These are phyloP conservation scores for Diglossa cyanea DNA, from an alignment of 2,797 vertebrate genomes.

Conservation along the genomic window DNA sequence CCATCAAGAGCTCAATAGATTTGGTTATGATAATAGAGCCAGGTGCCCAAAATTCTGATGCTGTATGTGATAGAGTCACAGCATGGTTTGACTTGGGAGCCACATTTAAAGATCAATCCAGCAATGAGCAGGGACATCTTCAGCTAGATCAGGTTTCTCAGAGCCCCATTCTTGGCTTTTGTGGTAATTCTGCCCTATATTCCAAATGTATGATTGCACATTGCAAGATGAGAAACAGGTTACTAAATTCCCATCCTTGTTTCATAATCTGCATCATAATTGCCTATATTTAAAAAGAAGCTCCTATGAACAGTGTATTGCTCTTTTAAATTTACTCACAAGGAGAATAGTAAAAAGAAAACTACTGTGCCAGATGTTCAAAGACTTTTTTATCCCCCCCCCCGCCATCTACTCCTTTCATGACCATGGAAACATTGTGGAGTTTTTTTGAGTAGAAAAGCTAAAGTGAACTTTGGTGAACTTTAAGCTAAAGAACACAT, in stretches of 20 bases:
- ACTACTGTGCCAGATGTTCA: background rate
- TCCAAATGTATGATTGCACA: background rate
- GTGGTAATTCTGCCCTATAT: background rate
- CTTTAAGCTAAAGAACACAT: background rate
- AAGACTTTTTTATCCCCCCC: background rate
- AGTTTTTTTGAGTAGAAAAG: background rate
- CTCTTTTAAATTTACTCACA: background rate
- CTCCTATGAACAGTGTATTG: background rate
- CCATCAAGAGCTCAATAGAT: background rate
- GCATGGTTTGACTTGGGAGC: background rate
- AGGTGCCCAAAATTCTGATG: background rate
- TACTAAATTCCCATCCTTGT: background rate
- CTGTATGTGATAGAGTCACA: rapidly evolving
- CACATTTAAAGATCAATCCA: background rate
- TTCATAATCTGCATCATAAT: background rate
- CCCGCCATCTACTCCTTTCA: background rate
- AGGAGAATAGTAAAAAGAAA: background rate
- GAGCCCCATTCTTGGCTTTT: background rate
- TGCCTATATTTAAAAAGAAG: background rate
- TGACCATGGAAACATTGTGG: background rate
- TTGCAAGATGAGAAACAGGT: background rate
- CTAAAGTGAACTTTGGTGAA: background rate
- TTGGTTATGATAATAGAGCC: background rate
- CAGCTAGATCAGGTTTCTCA: background rate
- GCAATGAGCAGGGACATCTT: background rate